These are phyloP conservation scores for Xestobium rufovillosum DNA, from an alignment of 2,888 invertebrate genomes.

Conservation along the genomic window DNA sequence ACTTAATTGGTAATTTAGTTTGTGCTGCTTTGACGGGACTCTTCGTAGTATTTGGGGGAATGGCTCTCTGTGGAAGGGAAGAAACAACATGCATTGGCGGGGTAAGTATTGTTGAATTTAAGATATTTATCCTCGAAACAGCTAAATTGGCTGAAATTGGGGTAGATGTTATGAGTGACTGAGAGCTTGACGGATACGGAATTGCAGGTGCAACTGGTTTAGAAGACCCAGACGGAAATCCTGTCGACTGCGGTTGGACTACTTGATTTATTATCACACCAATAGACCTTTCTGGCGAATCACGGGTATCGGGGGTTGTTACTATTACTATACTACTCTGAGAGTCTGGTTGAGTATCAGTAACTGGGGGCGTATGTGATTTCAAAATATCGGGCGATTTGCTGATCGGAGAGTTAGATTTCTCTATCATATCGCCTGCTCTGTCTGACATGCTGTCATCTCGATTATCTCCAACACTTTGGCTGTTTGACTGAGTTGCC, in stretches of 20 bases:
- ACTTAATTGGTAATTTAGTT: constrained; percentile 51
- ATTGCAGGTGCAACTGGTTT: constrained; percentile 38
- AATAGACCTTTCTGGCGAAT: constrained; percentile 30
- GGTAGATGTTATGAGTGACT: constrained; percentile 37
- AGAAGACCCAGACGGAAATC: constrained; percentile 26
- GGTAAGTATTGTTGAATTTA: constrained; percentile 36
- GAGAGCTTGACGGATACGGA: constrained; percentile 34
- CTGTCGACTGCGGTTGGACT: constrained; percentile 26
- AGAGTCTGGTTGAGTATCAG: constrained; percentile 41
- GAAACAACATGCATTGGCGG: constrained; percentile 32
- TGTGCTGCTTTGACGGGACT: constrained; percentile 50
- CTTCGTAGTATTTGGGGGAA: constrained; percentile 46
- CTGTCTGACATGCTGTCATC: constrained; percentile 24
- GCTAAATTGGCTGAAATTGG: constrained; percentile 33
- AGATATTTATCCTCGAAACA: constrained; percentile 37
- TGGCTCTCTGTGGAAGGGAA: constrained; percentile 42
- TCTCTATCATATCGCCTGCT: constrained; percentile 28
- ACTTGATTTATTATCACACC: constrained; percentile 29
- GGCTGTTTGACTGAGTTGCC: constrained; percentile 4
- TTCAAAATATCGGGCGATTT: constrained; percentile 27
- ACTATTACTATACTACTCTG: constrained; percentile 35
- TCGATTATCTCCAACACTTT: constrained; percentile 22
- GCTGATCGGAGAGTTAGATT: constrained; percentile 19
- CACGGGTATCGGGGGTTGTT: constrained; percentile 30
- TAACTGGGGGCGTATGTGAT: constrained; percentile 37